These are phyloP conservation scores for Platysteira castanea DNA, from an alignment of 2,113 vertebrate species.

Conservation along the genomic window DNA sequence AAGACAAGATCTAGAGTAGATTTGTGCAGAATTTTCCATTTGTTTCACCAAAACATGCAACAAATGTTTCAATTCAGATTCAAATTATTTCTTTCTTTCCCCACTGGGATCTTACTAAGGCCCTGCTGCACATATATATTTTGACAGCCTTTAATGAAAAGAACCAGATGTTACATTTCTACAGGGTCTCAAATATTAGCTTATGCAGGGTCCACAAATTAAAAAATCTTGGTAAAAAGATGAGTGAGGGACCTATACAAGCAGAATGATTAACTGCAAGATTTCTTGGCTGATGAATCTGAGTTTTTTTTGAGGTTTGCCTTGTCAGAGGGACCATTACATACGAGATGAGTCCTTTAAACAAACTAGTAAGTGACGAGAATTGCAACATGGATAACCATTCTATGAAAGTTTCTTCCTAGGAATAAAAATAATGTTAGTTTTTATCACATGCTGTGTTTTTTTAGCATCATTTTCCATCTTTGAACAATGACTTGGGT, in stretches of 20 bases:
- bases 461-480: slow-evolving; percentile 20
- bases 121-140: background rate
- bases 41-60: background rate
- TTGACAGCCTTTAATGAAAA: slow-evolving; percentile 12
- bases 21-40: background rate
- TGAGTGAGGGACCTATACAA: background rate
- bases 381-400: background rate
- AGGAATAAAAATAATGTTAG: background rate
- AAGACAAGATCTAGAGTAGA: background rate
- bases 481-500: background rate
- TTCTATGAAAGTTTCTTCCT: background rate
- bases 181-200: background rate
- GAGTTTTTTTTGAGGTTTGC: background rate
- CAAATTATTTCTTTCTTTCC: background rate
- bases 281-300: background rate
- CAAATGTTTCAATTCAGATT: background rate
- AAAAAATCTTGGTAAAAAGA: background rate
- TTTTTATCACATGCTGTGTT: background rate
- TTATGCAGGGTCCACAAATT: background rate
- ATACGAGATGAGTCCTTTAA: background rate
- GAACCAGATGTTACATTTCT: background rate
- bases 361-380: background rate
- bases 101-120: background rate
- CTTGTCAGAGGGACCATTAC: background rate
- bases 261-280: background rate